phyloP scores from a whole-genome alignment of 2,888 invertebrate genomes.

The Zaprionus lineosus region DNA sequence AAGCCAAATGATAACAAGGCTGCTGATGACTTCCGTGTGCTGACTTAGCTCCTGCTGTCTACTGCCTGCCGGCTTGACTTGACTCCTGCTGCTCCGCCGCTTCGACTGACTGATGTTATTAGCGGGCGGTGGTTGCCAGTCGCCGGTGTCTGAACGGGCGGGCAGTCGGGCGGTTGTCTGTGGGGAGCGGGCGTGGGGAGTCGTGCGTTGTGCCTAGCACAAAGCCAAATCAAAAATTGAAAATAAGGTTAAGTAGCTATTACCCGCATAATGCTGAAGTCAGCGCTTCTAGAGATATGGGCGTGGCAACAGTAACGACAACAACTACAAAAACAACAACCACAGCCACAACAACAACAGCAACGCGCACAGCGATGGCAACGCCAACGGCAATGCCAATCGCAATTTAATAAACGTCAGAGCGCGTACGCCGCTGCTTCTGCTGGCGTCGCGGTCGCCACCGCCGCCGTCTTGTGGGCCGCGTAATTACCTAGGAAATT shows the following conservation, averaged over 20 bases:
- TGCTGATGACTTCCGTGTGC: slow-evolving; percentile 73
- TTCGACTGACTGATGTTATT: slow-evolving; percentile 37
- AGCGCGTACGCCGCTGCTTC: slow-evolving; percentile 3
- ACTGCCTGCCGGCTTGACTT: slow-evolving; percentile 27
- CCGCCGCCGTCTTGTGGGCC: slow-evolving; percentile 20
- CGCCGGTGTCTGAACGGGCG: neutral
- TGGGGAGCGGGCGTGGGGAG: neutral
- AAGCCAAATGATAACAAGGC: slow-evolving; percentile 68
- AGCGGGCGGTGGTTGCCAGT: slow-evolving; percentile 15
- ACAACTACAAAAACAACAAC: too few species aligned
- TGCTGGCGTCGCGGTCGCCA: too few species aligned
- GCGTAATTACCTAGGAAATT: slow-evolving; percentile 73
- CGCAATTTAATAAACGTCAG: slow-evolving; percentile 66
- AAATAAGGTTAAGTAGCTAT: slow-evolving; percentile 79
- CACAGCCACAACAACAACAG: too few species aligned
- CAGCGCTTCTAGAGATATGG: too few species aligned
- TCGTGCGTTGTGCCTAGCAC: slow-evolving; percentile 17
- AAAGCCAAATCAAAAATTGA: slow-evolving; percentile 74
- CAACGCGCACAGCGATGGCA: too few species aligned
- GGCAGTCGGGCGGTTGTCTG: too few species aligned
- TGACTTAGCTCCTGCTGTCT: slow-evolving; percentile 32
- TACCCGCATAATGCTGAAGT: slow-evolving; percentile 55
- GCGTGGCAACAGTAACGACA: slow-evolving; percentile 13
- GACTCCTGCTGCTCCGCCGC: slow-evolving; percentile 28
- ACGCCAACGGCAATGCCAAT: slow-evolving; percentile 38